Conservation (phyloP, 2,797 vertebrate species). For the Amblyopsis hoosieri region DNA sequence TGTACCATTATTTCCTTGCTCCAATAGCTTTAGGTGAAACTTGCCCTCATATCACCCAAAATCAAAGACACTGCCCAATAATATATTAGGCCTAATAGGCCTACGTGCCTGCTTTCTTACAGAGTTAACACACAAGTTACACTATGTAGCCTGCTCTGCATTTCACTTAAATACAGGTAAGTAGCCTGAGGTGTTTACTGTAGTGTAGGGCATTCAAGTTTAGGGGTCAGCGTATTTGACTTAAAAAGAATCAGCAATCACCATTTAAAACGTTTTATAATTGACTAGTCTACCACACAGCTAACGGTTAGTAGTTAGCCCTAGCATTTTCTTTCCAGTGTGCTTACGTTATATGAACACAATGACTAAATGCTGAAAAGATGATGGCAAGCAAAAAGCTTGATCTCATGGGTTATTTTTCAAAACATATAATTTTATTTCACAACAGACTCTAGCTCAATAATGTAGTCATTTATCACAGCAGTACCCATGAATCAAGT, state of each 20-base stretch:
- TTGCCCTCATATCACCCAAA: constrained; percentile 87
- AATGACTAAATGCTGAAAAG: constrained; percentile 34
- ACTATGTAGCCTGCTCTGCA: constrained; percentile 49
- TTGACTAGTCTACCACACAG: constrained; percentile 26
- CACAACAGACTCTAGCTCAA: constrained; percentile 59
- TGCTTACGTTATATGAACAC: constrained; percentile 10
- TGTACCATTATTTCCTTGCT: constrained; percentile 96
- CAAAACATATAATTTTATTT: constrained; percentile 58
- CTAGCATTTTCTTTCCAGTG: no score
- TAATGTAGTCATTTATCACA: constrained; percentile 75
- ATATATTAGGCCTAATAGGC: constrained; percentile 54
- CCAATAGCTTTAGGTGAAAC: constrained; percentile 96
- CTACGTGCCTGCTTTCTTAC: constrained; percentile 82
- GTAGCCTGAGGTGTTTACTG: neutral
- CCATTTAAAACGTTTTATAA: constrained; percentile 38
- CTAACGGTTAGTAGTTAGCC: constrained; percentile 22
- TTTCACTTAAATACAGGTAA: constrained; percentile 71
- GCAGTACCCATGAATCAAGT: constrained; percentile 76
- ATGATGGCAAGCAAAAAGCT: constrained; percentile 28
- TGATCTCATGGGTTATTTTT: constrained; percentile 29
- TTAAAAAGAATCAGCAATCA: constrained; percentile 24
- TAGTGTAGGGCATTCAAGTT: constrained; percentile 42
- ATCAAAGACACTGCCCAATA: constrained; percentile 88
- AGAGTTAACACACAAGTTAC: constrained; percentile 62
- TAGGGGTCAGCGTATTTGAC: constrained; percentile 38